Percentiles rank a stretch among this genome's conserved stretches.
Evolutionary conservation across 2,113 vertebrate genomes (phyloP).

Genomic region (Mustela nigripes): DNA sequence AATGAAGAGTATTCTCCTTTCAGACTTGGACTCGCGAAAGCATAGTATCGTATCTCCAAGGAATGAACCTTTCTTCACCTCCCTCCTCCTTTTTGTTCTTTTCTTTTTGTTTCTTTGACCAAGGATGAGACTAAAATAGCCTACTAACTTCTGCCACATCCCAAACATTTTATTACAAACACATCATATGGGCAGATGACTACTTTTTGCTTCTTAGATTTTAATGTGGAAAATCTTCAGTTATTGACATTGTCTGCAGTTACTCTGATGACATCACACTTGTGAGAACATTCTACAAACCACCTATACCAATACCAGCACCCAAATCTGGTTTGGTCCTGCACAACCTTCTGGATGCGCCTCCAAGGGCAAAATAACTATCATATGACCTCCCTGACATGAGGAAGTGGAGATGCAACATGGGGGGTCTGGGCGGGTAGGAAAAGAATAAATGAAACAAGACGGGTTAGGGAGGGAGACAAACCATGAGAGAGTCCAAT

Average conservation of each 20-base stretch:
- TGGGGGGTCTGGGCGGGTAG: too few relatives aligned
- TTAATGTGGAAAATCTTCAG: background rate
- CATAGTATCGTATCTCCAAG: background rate
- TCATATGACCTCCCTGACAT: too few relatives aligned
- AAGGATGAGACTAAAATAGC: background rate
- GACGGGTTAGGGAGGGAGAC: too few relatives aligned
- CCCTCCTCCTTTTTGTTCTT: background rate
- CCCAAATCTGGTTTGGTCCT: background rate
- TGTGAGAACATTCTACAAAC: background rate
- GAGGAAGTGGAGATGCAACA: too few relatives aligned
- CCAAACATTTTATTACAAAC: constrained; percentile 12
- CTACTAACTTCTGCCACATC: background rate
- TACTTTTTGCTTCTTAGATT: background rate
- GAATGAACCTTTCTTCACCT: background rate
- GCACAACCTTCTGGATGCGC: background rate
- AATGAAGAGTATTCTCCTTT: background rate
- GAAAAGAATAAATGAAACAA: too few relatives aligned
- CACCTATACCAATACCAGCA: background rate
- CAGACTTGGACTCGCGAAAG: background rate
- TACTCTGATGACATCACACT: background rate
- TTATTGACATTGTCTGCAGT: background rate
- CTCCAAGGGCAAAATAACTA: background rate
- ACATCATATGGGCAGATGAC: background rate
- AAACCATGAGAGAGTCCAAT: too few relatives aligned
- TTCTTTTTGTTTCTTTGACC: background rate